Base-by-base conservation (phyloP, 2,113 vertebrate genomes). In the Boleophthalmus pectinirostris region DNA sequence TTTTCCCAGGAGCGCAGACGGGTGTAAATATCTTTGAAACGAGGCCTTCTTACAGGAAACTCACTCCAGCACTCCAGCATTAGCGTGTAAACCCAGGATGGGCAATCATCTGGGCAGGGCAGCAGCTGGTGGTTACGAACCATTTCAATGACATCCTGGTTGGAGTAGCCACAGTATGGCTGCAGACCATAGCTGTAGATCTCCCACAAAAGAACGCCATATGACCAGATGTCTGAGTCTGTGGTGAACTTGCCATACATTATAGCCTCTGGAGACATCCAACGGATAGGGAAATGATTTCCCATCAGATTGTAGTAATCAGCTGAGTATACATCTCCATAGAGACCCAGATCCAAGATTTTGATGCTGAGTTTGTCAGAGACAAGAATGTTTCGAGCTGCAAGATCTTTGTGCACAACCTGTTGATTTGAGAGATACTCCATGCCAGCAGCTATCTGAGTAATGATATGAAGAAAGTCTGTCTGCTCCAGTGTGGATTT, bases 41-140 rank as follows among this genome's bases (percentile, higher is more conserved):
- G 93, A 66, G 98, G 97, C 78, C 98, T 93, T 74, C 96, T 93
- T 2, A 94, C 93, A 1, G 96, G 96, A 82, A 96, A 94, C 84
- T 99, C 97, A 23, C 93, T 95, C 98, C 98, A 99, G 74, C 97
- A 99, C 85, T 99, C 98, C 33, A 97, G 69, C 96, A 99, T 99
- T 0, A 99, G 91, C 3, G 95, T 93, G 75, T 99, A 99, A 61
- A 96, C 95, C 96, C 97, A 97, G 24, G 95, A 92, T 0, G 97
- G 98, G 83, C 97, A 99, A 87, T 98, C 97, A 0, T 99, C 97
- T 0, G 98, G 98, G 87, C 97, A 98, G 0, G 94, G 89, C 66
- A 99, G 90, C 24, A 98, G 90, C 88, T 98, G 98, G 33, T 95
- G 94, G 82, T 89, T 91, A 29, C 95, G 95, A 38, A 98, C 94